A percentile compares a stretch with the other conserved stretches of the same genome.
These are phyloP conservation scores for Lycocerus yunnanus DNA, from an alignment of 2,888 invertebrate species.

Conservation along the genomic window DNA sequence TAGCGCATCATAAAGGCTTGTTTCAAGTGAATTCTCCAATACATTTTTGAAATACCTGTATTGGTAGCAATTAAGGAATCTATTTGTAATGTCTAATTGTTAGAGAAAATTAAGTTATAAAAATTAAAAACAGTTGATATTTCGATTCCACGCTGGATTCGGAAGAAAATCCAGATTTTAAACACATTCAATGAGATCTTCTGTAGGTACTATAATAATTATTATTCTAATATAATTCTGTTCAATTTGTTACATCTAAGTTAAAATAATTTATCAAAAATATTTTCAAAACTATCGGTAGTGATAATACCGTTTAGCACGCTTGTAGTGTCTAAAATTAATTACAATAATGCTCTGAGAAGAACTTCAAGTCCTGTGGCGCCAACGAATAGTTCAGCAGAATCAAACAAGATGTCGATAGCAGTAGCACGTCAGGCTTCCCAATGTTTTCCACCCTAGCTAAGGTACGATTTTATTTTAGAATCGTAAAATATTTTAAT, in stretches of 20 bases:
- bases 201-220: no score
- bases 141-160: neutral
- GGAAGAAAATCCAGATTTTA: no score
- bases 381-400: neutral
- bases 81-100: no score
- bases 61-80: no score
- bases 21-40: neutral
- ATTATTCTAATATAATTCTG: neutral
- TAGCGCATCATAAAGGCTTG: neutral
- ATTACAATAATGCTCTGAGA: no score
- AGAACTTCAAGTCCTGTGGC: neutral
- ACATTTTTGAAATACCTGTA: no score
- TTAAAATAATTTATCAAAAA: neutral
- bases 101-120: neutral
- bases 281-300: neutral
- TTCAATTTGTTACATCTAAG: neutral
- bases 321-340: no score
- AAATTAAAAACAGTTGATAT: neutral
- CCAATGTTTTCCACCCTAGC: conserved; percentile 2
- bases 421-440: neutral
- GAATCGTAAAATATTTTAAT: conserved; percentile 52
- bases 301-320: neutral
- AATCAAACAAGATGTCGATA: neutral
- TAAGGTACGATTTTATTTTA: conserved; percentile 28
- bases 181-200: no score